Evolutionary conservation across 2,888 invertebrate species (phyloP).

Genomic region (Cheilosia variabilis): DNA sequence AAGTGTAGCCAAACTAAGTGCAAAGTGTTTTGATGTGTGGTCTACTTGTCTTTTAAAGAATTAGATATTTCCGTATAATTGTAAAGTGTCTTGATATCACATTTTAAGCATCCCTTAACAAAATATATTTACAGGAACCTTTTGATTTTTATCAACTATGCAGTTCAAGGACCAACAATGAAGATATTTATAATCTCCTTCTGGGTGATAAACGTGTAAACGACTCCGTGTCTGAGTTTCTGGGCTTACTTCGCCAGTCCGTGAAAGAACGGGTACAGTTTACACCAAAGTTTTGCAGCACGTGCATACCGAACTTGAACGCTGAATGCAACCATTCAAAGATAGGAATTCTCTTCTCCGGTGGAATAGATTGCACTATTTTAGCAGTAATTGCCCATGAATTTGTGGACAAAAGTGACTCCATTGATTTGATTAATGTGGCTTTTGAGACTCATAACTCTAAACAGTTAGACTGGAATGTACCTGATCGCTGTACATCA

Average conservation of each 20-base stretch:
- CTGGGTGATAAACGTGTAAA: slow-evolving; percentile 79
- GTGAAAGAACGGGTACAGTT: slow-evolving; percentile 86
- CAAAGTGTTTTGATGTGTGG: no score
- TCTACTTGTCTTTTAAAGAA: no score
- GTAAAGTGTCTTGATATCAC: no score
- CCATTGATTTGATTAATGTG: slow-evolving; percentile 97
- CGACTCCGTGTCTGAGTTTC: slow-evolving; percentile 81
- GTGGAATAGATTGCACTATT: slow-evolving; percentile 97
- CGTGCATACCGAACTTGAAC: slow-evolving; percentile 84
- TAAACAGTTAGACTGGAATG: slow-evolving; percentile 85
- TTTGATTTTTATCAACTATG: slow-evolving; percentile 77
- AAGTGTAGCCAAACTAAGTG: no score
- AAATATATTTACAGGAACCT: slow-evolving; percentile 66
- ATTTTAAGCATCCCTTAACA: neutral
- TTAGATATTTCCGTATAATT: no score
- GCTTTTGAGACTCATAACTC: slow-evolving; percentile 88
- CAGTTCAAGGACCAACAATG: slow-evolving; percentile 13
- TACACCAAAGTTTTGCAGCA: slow-evolving; percentile 87
- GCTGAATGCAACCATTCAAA: slow-evolving; percentile 86
- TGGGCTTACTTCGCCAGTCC: slow-evolving; percentile 85
- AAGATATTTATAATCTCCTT: slow-evolving; percentile 82
- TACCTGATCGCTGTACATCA: slow-evolving; percentile 94
- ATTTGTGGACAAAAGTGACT: slow-evolving; percentile 86
- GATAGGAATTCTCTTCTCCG: slow-evolving; percentile 95
- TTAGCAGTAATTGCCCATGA: slow-evolving; percentile 91